phyloP scores from a whole-genome alignment of 1,140 invertebrate species.

The Lordiphosa stackelbergi region DNA sequence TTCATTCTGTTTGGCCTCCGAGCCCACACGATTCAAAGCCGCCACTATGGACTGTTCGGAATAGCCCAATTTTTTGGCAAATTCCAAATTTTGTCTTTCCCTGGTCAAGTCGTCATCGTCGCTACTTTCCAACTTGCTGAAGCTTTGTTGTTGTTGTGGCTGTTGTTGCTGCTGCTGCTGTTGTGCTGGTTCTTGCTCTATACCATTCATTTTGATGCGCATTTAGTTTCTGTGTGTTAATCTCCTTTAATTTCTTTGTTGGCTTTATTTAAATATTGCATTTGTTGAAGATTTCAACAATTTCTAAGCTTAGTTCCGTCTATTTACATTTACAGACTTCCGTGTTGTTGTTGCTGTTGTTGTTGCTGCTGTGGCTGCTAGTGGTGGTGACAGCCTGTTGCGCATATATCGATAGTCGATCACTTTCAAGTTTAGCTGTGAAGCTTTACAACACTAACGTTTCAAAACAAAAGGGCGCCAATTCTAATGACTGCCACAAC shows the following conservation, averaged over 20 bases:
- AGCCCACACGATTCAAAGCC: slow-evolving; percentile 89
- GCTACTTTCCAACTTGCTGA: slow-evolving; percentile 67
- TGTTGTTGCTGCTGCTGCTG: slow-evolving; percentile 19
- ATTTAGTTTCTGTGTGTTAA: slow-evolving; percentile 44
- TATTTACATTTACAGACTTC: slow-evolving; percentile 64
- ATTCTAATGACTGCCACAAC: no score
- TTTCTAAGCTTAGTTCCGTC: slow-evolving; percentile 66
- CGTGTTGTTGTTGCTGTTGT: slow-evolving; percentile 47
- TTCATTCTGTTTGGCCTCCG: slow-evolving; percentile 90
- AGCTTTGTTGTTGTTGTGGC: slow-evolving; percentile 42
- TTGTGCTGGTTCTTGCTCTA: slow-evolving; percentile 27
- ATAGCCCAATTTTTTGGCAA: slow-evolving; percentile 93
- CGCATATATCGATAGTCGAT: neutral
- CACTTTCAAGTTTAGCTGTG: neutral
- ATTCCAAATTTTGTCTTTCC: slow-evolving; percentile 81
- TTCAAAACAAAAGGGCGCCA: no score
- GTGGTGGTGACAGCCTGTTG: slow-evolving; percentile 33
- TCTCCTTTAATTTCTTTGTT: slow-evolving; percentile 15
- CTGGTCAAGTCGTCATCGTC: slow-evolving; percentile 52
- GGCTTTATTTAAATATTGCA: slow-evolving; percentile 1
- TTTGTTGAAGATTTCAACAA: slow-evolving; percentile 35
- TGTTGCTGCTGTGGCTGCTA: slow-evolving; percentile 30
- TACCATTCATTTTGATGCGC: slow-evolving; percentile 66
- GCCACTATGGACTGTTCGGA: slow-evolving; percentile 90
- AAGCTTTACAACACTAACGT: slow-evolving; percentile 2